Evolutionary conservation across 2,888 invertebrate species (phyloP).

Genomic region (Himalopsyche kuldschensis): DNA sequence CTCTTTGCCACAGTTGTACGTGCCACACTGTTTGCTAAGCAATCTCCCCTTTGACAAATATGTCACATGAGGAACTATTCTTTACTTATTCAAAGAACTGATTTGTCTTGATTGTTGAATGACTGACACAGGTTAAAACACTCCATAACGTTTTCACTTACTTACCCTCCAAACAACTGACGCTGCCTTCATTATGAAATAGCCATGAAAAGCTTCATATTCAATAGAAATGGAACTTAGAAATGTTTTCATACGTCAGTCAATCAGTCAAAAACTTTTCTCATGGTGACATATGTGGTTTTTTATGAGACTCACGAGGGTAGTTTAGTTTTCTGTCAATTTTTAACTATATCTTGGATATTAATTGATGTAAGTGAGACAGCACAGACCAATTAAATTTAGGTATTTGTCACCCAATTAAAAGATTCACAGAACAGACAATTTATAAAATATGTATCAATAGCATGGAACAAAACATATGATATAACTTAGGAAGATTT

Average conservation of each 20-base stretch:
- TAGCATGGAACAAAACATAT: too few relatives aligned
- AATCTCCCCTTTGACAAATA: conserved; percentile 26
- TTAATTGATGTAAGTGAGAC: too few relatives aligned
- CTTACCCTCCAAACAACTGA: not conserved
- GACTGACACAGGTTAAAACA: not conserved
- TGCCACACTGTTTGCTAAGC: not conserved
- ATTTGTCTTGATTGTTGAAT: not conserved
- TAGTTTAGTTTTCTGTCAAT: too few relatives aligned
- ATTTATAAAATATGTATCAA: too few relatives aligned
- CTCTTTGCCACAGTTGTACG: not conserved
- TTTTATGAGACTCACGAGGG: too few relatives aligned
- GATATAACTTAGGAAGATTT: too few relatives aligned
- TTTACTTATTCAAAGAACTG: not conserved
- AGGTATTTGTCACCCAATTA: too few relatives aligned
- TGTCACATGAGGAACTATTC: conserved; percentile 15
- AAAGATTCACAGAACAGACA: too few relatives aligned
- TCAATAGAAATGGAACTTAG: not conserved
- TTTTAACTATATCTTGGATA: too few relatives aligned
- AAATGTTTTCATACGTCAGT: not conserved
- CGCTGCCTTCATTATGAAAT: not conserved
- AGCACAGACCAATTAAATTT: too few relatives aligned
- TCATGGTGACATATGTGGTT: too few relatives aligned
- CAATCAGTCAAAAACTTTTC: not conserved
- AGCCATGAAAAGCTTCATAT: not conserved
- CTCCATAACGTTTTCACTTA: not conserved